A percentile compares a stretch with the other conserved stretches of the same genome.
phyloP scores from a whole-genome alignment of 2,113 vertebrate species.

The Periophthalmodon schlosseri region DNA sequence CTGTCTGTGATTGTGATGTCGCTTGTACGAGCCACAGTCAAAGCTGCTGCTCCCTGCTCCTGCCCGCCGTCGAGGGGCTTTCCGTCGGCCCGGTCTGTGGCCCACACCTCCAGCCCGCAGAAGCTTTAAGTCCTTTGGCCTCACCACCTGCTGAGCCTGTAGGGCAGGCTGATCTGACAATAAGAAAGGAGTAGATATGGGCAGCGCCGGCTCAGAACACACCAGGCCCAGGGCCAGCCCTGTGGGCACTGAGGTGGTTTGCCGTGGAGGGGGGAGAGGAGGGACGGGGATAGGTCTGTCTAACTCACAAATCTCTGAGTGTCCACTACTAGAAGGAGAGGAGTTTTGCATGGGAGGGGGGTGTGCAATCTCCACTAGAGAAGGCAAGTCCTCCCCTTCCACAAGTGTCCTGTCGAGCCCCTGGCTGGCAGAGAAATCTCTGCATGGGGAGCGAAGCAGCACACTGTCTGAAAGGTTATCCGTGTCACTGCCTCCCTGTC shows the following conservation, averaged over 20 bases:
- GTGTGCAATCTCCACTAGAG: slow-evolving; percentile 60
- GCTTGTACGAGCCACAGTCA: slow-evolving; percentile 79
- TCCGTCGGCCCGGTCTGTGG: slow-evolving; percentile 77
- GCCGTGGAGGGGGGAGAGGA: slow-evolving; percentile 78
- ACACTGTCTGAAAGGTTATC: slow-evolving; percentile 84
- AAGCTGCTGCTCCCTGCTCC: slow-evolving; percentile 81
- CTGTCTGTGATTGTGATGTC: slow-evolving; percentile 76
- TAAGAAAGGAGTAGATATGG: slow-evolving; percentile 74
- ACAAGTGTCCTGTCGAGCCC: slow-evolving; percentile 81
- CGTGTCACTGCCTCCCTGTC: slow-evolving; percentile 81
- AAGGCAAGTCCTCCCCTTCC: slow-evolving; percentile 75
- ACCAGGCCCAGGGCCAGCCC: slow-evolving; percentile 76
- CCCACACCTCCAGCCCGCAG: slow-evolving; percentile 73
- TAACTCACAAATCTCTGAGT: slow-evolving; percentile 72
- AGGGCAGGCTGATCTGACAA: slow-evolving; percentile 71
- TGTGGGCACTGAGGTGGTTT: slow-evolving; percentile 76
- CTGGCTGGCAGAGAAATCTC: slow-evolving; percentile 75
- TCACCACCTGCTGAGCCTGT: slow-evolving; percentile 82
- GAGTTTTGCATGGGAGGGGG: slow-evolving; percentile 71
- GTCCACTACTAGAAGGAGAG: slow-evolving; percentile 78
- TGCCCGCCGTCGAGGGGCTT: slow-evolving; percentile 76
- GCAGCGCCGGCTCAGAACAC: slow-evolving; percentile 76
- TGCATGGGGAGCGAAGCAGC: slow-evolving; percentile 78
- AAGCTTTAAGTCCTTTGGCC: slow-evolving; percentile 87
- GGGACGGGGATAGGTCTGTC: slow-evolving; percentile 63